Base-by-base conservation (phyloP, 2,113 vertebrate species). In the Chunga burmeisteri region DNA sequence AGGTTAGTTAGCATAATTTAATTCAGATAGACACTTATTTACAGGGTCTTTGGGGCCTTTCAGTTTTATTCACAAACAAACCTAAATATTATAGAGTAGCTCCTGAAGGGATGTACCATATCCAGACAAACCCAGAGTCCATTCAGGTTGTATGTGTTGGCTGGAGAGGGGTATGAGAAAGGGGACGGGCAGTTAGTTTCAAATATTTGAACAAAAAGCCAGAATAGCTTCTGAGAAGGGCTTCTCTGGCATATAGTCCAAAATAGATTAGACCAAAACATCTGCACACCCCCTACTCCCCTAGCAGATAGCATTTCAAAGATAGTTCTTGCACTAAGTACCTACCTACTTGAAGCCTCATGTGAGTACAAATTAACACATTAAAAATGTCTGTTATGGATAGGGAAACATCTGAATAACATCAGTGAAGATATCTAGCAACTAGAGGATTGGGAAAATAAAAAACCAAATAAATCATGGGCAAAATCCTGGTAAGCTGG, bases 391-490 rank as follows among this genome's bases (percentile, higher is more conserved):
- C 23, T 74, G 0, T 36, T 50, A 52, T 5, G 11, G 7, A 29
- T 61, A 66, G 85, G 53, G 12, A 52, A 78, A 68, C 5, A 56
- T 38, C 21, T 70, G 34, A 79, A 82, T 59, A 85, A 44, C 14
- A 38, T 36, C 17, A 56, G 16, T 55, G 40, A 66, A 53, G 26
- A 82, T 70, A 90, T 70, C 26, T 13, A 52, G 12, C 25, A 75
- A 29, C 25, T 38, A 62, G 19, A 87, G 9, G 16, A 65, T 0
- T 49, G 9, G 5, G 5, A 2, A 1, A 0, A 2, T 7, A 34
- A 65, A 75, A 56, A 26, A 29, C 4, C 38, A 38, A 38, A 38
- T 38, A 38, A 66, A 70, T 13, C 9, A 17, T 29, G 21, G 6
- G 7, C 10, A 52, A 52, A 63, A 49, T 73, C 19, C 32, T 73